phyloP scores from a whole-genome alignment of 2,888 invertebrate genomes.

The Monochamus alternatus region DNA sequence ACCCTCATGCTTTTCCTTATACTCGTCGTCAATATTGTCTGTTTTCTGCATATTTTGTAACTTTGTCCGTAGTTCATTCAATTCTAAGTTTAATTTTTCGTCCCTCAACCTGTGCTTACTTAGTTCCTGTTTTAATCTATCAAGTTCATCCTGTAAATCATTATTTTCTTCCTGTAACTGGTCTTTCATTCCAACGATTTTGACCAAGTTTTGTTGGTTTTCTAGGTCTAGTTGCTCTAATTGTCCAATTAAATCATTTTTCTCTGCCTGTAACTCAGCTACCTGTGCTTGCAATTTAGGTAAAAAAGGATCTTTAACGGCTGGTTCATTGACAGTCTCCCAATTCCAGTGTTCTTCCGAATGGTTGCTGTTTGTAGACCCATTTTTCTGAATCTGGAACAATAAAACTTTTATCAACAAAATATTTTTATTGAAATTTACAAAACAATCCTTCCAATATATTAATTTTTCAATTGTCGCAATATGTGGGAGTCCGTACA shows the following conservation, averaged over 20 bases:
- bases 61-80: constrained; percentile 67
- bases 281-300: constrained; percentile 62
- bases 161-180: constrained; percentile 66
- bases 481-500: constrained; percentile 6
- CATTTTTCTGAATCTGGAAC: constrained; percentile 50
- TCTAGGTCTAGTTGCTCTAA: constrained; percentile 66
- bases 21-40: constrained; percentile 27
- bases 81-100: constrained; percentile 70
- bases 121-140: constrained; percentile 75
- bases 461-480: neutral
- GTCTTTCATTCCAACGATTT: constrained; percentile 65
- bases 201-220: constrained; percentile 66
- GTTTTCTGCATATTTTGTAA: constrained; percentile 60
- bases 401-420: constrained; percentile 37
- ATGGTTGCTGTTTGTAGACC: constrained; percentile 31
- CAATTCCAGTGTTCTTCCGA: constrained; percentile 45
- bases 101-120: constrained; percentile 71
- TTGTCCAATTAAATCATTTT: constrained; percentile 60
- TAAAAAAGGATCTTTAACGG: constrained; percentile 49
- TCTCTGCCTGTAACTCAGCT: constrained; percentile 64
- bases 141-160: constrained; percentile 70
- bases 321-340: constrained; percentile 31
- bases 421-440: neutral
- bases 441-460: neutral
- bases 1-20: constrained; percentile 43